Evolutionary conservation across 2,888 invertebrate genomes (phyloP).

Genomic region (Amphimallon solstitiale): DNA sequence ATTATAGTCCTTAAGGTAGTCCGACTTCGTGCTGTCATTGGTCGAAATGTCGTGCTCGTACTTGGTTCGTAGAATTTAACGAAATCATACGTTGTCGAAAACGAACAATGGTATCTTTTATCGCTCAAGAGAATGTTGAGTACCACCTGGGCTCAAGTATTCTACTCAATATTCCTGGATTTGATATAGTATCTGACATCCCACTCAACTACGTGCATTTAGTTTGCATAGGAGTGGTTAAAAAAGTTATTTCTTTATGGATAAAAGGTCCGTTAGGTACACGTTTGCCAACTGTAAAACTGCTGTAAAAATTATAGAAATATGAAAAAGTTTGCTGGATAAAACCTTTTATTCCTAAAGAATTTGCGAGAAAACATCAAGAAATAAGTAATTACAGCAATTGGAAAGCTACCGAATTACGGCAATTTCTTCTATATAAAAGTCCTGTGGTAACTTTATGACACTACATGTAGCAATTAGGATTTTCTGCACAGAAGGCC

Average conservation of each 20-base stretch:
- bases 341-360: conserved; percentile 19
- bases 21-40: too few species aligned
- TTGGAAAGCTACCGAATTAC: conserved; percentile 12
- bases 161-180: conserved; percentile 4
- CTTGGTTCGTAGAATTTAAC: too few species aligned
- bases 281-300: too few species aligned
- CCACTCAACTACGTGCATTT: conserved; percentile 29
- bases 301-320: too few species aligned
- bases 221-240: conserved; percentile 14
- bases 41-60: too few species aligned
- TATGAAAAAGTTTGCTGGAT: not conserved
- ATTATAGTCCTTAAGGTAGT: too few species aligned
- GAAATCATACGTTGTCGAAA: too few species aligned
- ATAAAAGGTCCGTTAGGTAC: too few species aligned
- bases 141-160: not conserved
- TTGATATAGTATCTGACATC: conserved; percentile 20
- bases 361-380: conserved; percentile 16
- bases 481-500: not conserved
- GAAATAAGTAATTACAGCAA: not conserved
- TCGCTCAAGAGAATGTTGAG: too few species aligned
- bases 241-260: too few species aligned
- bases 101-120: too few species aligned
- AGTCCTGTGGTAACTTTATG: conserved; percentile 4
- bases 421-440: conserved; percentile 9
- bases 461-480: not conserved